Evolutionary conservation across 2,113 vertebrate genomes (phyloP).

Genomic region (Herpetotheres cachinnans): DNA sequence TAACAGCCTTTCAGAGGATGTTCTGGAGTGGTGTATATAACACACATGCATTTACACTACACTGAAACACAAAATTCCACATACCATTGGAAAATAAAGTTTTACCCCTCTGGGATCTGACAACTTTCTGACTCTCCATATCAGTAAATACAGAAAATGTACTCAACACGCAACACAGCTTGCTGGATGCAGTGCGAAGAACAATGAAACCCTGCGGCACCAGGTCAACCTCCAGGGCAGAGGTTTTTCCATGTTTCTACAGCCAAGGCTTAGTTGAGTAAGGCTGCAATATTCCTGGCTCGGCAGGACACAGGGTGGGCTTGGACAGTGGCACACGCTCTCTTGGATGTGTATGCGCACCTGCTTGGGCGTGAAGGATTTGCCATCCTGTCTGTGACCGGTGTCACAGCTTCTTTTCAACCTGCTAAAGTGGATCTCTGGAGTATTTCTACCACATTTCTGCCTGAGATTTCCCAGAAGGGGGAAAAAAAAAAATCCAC

Average conservation of each 20-base stretch:
- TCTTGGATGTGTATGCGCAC: fast-evolving
- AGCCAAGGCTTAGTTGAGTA: background rate
- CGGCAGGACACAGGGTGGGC: background rate
- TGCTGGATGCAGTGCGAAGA: background rate
- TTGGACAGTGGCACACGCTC: background rate
- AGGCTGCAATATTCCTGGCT: background rate
- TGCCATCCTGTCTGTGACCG: background rate
- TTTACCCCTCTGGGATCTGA: background rate
- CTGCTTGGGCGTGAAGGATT: background rate
- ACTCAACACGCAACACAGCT: background rate
- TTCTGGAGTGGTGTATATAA: background rate
- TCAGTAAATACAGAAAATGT: background rate
- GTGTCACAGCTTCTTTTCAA: background rate
- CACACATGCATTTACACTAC: background rate
- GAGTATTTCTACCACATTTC: background rate
- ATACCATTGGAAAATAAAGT: background rate
- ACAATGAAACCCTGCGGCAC: background rate
- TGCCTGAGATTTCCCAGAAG: background rate
- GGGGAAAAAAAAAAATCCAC: background rate
- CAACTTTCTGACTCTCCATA: background rate
- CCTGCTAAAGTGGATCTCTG: background rate
- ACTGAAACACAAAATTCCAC: background rate
- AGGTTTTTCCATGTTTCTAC: background rate
- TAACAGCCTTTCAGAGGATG: background rate
- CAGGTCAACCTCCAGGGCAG: background rate